A percentile compares a stretch with the other conserved stretches of the same genome.
phyloP scores from a whole-genome alignment of 2,888 invertebrate genomes.

The Xestia ashworthii region DNA sequence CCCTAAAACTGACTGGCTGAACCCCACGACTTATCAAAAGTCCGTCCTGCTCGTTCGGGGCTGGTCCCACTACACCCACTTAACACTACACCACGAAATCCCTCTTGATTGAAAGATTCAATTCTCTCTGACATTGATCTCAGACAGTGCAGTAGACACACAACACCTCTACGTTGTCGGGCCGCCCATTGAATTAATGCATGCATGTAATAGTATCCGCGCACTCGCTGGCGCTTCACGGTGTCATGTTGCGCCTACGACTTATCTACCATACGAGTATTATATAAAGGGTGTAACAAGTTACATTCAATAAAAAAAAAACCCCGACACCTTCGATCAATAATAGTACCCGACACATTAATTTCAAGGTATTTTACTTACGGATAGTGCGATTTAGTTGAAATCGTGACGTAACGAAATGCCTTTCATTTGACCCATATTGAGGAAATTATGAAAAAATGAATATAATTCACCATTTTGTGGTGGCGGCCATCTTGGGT shows the following conservation, averaged over 20 bases:
- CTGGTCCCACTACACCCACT: not conserved
- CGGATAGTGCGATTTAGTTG: no score
- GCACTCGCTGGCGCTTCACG: slow-evolving; percentile 33
- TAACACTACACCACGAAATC: not conserved
- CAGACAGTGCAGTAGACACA: slow-evolving; percentile 26
- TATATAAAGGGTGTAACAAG: no score
- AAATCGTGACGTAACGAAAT: no score
- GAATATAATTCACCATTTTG: no score
- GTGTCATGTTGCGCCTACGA: slow-evolving; percentile 50
- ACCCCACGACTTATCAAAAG: not conserved
- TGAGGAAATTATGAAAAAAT: no score
- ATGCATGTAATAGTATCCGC: slow-evolving; percentile 54
- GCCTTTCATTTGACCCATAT: no score
- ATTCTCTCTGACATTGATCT: slow-evolving; percentile 25
- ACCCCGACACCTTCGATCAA: no score
- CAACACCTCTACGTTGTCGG: slow-evolving; percentile 56
- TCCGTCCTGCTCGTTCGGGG: not conserved
- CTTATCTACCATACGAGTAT: slow-evolving; percentile 2
- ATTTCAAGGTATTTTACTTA: no score
- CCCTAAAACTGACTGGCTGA: not conserved
- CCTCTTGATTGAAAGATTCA: not conserved
- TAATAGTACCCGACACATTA: no score
- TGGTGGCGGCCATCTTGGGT: no score
- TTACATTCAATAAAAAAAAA: no score
- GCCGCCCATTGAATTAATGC: slow-evolving; percentile 61